phyloP scores from a whole-genome alignment of 2,888 invertebrate genomes.

The Ectropis crepuscularia region DNA sequence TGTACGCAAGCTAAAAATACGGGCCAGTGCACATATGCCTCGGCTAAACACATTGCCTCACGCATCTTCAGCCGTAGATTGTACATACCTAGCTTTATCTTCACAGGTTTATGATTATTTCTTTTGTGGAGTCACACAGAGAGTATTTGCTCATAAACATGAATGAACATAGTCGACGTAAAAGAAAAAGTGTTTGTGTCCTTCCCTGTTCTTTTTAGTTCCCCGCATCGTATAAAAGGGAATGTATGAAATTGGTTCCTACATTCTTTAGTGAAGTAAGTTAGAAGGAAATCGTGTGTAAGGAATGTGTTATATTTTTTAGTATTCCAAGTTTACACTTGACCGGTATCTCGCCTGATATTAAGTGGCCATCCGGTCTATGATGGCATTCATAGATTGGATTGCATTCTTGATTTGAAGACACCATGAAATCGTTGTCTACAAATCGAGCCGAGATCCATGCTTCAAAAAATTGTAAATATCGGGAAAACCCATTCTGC shows the following conservation, averaged over 20 bases:
- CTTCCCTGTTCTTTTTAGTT: slow-evolving; percentile 20
- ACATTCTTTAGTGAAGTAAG: slow-evolving; percentile 18
- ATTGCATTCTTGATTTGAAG: too few species aligned
- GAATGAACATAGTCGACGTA: slow-evolving; percentile 58
- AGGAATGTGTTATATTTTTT: too few species aligned
- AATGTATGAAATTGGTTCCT: slow-evolving; percentile 38
- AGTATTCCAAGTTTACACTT: too few species aligned
- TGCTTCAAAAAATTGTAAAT: too few species aligned
- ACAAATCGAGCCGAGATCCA: too few species aligned
- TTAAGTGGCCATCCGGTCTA: too few species aligned
- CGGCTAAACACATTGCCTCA: neutral
- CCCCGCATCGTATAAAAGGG: slow-evolving; percentile 24
- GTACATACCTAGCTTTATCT: slow-evolving; percentile 19
- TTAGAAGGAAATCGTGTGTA: neutral
- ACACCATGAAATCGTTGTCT: too few species aligned
- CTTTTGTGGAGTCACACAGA: slow-evolving; percentile 51
- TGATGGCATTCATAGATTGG: too few species aligned
- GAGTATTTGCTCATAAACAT: slow-evolving; percentile 60
- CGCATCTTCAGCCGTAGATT: slow-evolving; percentile 3
- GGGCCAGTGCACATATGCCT: neutral
- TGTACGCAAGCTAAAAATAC: neutral
- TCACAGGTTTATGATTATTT: slow-evolving; percentile 25
- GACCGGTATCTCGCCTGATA: too few species aligned
- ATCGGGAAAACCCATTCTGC: too few species aligned
- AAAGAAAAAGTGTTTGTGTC: slow-evolving; percentile 25